These are phyloP conservation scores for Drosophila lowei DNA, from an alignment of 1,140 invertebrate species.

Conservation along the genomic window DNA sequence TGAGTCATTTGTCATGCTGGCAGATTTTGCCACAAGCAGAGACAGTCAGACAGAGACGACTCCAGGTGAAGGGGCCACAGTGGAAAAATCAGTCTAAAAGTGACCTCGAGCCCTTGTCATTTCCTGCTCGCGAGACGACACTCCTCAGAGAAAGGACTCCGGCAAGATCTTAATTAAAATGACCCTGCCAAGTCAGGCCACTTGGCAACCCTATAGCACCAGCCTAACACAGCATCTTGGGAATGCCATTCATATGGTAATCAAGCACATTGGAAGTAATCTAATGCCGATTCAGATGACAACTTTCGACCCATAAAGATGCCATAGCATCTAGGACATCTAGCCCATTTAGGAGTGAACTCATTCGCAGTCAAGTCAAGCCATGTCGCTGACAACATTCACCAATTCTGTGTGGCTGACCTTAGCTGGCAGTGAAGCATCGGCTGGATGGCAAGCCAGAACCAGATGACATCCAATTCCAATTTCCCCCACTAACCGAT, in stretches of 20 bases:
- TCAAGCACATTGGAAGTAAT: background rate
- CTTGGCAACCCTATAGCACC: too few relatives aligned
- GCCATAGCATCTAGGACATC: conserved; percentile 22
- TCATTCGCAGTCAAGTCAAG: background rate
- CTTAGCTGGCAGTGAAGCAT: conserved; percentile 13
- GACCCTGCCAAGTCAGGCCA: too few relatives aligned
- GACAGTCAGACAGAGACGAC: conserved; percentile 6
- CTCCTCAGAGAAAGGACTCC: conserved; percentile 1
- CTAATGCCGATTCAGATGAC: background rate
- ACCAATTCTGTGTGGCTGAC: conserved; percentile 5
- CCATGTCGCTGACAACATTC: conserved; percentile 41
- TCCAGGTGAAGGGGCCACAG: conserved; percentile 43
- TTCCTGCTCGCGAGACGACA: conserved; percentile 23
- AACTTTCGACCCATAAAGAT: conserved; percentile 30
- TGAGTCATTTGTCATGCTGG: conserved; percentile 64
- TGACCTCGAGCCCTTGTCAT: conserved; percentile 24
- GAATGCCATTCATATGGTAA: too few relatives aligned
- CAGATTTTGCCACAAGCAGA: conserved; percentile 23
- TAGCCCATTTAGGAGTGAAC: conserved; percentile 10
- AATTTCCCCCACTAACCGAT: background rate
- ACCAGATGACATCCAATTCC: conserved; percentile 7
- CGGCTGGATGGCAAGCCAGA: background rate
- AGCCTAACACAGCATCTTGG: too few relatives aligned
- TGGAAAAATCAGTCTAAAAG: conserved; percentile 23
- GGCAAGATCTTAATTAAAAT: too few relatives aligned